Conservation (phyloP, 2,797 vertebrate species). For the Lepus oiostolus region DNA sequence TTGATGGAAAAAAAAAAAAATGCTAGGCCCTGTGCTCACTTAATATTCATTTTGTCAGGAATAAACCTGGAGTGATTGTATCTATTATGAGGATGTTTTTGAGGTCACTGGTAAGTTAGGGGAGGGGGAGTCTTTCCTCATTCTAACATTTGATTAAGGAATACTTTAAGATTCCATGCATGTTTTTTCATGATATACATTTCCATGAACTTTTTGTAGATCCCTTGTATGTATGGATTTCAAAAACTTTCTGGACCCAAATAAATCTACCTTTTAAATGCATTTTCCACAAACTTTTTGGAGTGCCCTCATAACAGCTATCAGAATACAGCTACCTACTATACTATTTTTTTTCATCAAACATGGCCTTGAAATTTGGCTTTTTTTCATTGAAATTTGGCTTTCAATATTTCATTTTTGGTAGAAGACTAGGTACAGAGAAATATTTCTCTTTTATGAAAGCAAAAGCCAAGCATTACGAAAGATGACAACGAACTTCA, state of each 20-base stretch:
- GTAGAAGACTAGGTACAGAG: neutral
- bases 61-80: neutral
- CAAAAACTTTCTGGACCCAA: too few relatives aligned
- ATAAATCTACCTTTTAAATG: too few relatives aligned
- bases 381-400: neutral
- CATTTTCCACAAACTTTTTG: too few relatives aligned
- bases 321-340: neutral
- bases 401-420: slow-evolving; percentile 3
- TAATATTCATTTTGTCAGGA: neutral
- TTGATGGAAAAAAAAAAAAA: neutral
- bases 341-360: neutral
- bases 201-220: too few relatives aligned
- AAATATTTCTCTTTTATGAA: neutral
- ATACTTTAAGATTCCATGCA: neutral
- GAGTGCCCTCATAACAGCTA: neutral
- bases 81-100: neutral
- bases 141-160: neutral
- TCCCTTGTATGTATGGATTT: too few relatives aligned
- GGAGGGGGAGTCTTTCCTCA: neutral
- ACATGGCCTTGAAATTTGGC: neutral
- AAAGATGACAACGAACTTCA: neutral
- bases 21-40: neutral
- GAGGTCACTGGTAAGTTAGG: neutral
- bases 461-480: neutral
- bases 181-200: too few relatives aligned